Conservation (phyloP, 2,888 invertebrate genomes). For the Drosophila imparisetae region DNA sequence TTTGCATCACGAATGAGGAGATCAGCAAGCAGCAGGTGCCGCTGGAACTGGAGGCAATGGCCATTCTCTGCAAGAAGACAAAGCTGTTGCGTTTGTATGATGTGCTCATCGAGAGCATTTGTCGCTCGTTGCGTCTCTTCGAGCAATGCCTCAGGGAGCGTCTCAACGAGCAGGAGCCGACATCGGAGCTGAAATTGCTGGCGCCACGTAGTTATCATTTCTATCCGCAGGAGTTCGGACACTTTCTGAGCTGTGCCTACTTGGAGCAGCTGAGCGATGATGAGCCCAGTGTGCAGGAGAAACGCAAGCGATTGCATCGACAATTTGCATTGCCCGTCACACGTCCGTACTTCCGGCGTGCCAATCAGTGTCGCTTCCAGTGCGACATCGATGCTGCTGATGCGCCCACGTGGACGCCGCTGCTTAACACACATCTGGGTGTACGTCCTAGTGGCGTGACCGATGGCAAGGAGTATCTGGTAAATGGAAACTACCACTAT, state of each 20-base stretch:
- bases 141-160: conserved; percentile 88
- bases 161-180: conserved; percentile 79
- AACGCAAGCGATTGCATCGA: conserved; percentile 89
- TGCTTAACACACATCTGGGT: conserved; percentile 91
- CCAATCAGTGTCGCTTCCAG: conserved; percentile 88
- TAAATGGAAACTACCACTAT: conserved; percentile 95
- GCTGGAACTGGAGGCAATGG: conserved; percentile 89
- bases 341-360: conserved; percentile 90
- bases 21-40: conserved; percentile 85
- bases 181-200: conserved; percentile 53
- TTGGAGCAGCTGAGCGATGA: conserved; percentile 89
- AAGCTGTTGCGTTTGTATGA: conserved; percentile 89
- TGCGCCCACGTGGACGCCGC: conserved; percentile 80
- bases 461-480: conserved; percentile 86
- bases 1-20: conserved; percentile 76
- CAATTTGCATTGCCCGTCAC: conserved; percentile 88
- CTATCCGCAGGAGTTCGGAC: conserved; percentile 87
- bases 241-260: conserved; percentile 91
- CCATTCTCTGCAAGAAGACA: conserved; percentile 88
- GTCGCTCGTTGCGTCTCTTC: conserved; percentile 88
- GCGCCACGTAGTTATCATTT: conserved; percentile 88
- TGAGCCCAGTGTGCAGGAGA: conserved; percentile 87
- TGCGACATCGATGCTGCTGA: conserved; percentile 83
- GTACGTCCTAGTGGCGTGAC: conserved; percentile 82
- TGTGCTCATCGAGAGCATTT: conserved; percentile 90